Evolutionary conservation across 2,797 vertebrate species (phyloP).

Genomic region (Cuniculus paca): DNA sequence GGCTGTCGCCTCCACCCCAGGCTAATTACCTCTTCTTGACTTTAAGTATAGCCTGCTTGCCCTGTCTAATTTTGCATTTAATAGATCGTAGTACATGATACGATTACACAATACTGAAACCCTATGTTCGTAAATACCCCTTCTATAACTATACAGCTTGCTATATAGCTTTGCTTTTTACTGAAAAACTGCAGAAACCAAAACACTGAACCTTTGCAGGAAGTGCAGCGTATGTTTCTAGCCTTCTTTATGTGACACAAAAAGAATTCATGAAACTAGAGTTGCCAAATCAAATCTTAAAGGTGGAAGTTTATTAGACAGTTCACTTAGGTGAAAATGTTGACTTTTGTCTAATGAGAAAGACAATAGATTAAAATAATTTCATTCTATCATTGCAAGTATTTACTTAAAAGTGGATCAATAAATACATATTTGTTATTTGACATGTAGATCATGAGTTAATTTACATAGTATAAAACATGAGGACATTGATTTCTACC

Average conservation of each 20-base stretch:
- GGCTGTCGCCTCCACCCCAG: not conserved
- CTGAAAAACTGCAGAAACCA: conserved; percentile 8
- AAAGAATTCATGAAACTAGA: conserved; percentile 36
- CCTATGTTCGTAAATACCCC: not conserved
- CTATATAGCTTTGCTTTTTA: not conserved
- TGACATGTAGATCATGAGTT: not conserved
- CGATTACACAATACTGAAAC: conserved; percentile 1
- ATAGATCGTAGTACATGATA: conserved; percentile 13
- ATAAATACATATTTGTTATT: conserved; percentile 33
- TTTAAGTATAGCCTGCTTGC: conserved; percentile 60
- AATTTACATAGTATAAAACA: not conserved
- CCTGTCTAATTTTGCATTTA: conserved; percentile 66
- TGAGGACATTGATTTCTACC: not conserved
- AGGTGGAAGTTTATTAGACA: not conserved
- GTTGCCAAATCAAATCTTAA: conserved; percentile 22
- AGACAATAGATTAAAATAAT: conserved; percentile 19
- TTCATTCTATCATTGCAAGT: not conserved
- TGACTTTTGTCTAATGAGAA: conserved; percentile 21
- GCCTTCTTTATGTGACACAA: not conserved
- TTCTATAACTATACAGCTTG: conserved; percentile 38
- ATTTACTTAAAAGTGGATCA: conserved; percentile 16
- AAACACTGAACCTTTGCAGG: not conserved
- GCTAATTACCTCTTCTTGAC: conserved; percentile 54
- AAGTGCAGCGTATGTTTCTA: not conserved
- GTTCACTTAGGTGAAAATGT: conserved; percentile 8